A percentile compares a stretch with the other conserved stretches of the same genome.
phyloP scores from a whole-genome alignment of 2,888 invertebrate species.

The Dioctria rufipes region DNA sequence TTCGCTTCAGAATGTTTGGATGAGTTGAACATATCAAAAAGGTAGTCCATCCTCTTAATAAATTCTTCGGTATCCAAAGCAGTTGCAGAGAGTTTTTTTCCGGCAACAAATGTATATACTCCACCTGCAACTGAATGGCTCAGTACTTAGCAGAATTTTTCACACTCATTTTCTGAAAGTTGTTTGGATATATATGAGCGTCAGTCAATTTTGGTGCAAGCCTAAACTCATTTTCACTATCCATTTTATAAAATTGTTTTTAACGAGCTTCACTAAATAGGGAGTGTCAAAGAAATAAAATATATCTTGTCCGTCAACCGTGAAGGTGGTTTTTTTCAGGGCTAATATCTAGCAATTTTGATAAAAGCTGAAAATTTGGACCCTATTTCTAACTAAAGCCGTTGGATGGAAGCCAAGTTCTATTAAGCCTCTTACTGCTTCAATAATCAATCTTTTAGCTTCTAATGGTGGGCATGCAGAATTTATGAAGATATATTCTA shows the following conservation, averaged over 20 bases:
- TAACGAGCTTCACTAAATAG: not conserved
- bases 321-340: not conserved
- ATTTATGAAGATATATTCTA: too few relatives aligned
- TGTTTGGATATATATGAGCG: not conserved
- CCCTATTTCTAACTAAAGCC: not conserved
- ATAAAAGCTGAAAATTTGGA: not conserved
- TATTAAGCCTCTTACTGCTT: not conserved
- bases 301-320: not conserved
- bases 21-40: not conserved
- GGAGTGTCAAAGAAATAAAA: conserved; percentile 21
- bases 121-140: too few relatives aligned
- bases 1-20: too few relatives aligned
- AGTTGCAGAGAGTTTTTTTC: too few relatives aligned
- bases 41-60: too few relatives aligned
- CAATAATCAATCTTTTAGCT: not conserved
- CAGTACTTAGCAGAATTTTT: not conserved
- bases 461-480: too few relatives aligned
- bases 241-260: not conserved
- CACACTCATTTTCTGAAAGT: conserved; percentile 19
- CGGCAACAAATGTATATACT: too few relatives aligned
- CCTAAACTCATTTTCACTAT: too few relatives aligned
- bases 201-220: not conserved
- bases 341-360: not conserved
- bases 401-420: not conserved
- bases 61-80: too few relatives aligned